Conservation (phyloP, 2,888 invertebrate species). For the Exephanes ischioxanthus region DNA sequence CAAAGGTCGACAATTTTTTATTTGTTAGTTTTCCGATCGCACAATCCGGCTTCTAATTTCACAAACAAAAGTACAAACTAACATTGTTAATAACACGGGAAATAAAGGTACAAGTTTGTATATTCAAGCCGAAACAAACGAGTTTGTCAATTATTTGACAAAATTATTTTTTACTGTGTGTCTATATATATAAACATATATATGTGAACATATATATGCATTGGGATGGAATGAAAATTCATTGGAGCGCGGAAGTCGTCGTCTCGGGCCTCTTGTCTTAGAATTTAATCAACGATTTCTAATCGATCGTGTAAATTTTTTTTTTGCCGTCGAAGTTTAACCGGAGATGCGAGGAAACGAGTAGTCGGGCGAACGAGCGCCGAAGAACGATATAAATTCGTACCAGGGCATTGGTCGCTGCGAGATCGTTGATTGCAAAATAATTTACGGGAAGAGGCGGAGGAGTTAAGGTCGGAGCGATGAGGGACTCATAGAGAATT, state of each 20-base stretch:
- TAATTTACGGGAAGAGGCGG: not conserved
- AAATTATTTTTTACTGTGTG: too few species aligned
- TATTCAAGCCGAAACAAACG: too few species aligned
- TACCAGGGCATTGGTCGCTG: not conserved
- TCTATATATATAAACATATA: too few species aligned
- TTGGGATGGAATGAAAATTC: conserved; percentile 26
- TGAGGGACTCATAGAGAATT: conserved; percentile 31
- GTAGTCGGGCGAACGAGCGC: not conserved
- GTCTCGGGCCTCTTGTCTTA: not conserved
- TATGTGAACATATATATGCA: not conserved
- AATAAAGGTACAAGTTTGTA: too few species aligned
- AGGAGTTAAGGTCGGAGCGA: conserved; percentile 14
- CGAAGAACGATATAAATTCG: conserved; percentile 13
- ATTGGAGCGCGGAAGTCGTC: conserved; percentile 5
- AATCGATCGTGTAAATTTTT: not conserved
- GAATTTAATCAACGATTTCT: conserved; percentile 25
- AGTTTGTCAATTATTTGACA: too few species aligned
- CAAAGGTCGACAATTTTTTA: too few species aligned
- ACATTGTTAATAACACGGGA: too few species aligned
- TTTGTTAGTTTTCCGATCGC: too few species aligned
- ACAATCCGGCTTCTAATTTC: too few species aligned
- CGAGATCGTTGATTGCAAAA: conserved; percentile 38
- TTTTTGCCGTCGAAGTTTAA: conserved; percentile 6
- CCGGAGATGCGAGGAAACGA: not conserved
- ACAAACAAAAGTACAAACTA: too few species aligned